Percentiles rank a stretch among this genome's conserved stretches.
Conservation (phyloP, 1,140 invertebrate genomes). For the Listronotus oregonensis region DNA sequence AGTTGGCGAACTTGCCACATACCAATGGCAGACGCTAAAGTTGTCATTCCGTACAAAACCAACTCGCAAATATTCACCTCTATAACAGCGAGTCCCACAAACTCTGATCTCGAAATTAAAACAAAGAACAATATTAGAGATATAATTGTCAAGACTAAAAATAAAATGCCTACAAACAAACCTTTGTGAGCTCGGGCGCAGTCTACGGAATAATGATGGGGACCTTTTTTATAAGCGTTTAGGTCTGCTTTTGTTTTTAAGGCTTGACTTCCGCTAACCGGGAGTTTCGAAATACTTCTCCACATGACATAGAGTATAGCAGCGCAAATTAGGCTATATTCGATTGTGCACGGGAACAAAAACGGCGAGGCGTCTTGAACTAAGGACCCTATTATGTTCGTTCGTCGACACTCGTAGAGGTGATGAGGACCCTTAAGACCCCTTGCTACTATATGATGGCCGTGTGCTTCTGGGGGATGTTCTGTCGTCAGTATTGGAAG, state of each 20-base stretch:
- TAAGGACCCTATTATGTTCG: constrained; percentile 89
- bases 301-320: constrained; percentile 96
- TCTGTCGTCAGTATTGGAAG: constrained; percentile 55
- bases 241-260: constrained; percentile 62
- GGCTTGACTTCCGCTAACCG: constrained; percentile 56
- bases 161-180: constrained; percentile 90
- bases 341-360: constrained; percentile 95
- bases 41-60: constrained; percentile 83
- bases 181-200: constrained; percentile 93
- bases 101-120: constrained; percentile 82
- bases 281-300: constrained; percentile 70
- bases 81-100: constrained; percentile 82
- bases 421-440: constrained; percentile 83
- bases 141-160: constrained; percentile 91
- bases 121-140: constrained; percentile 95
- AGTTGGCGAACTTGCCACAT: constrained; percentile 85
- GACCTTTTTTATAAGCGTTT: constrained; percentile 73
- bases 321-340: constrained; percentile 94
- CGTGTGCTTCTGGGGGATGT: constrained; percentile 65
- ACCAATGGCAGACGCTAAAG: constrained; percentile 81
- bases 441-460: constrained; percentile 67
- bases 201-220: constrained; percentile 92
- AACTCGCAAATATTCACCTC: constrained; percentile 94
- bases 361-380: constrained; percentile 68
- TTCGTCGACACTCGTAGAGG: constrained; percentile 85